Base-by-base conservation (phyloP, 2,888 invertebrate species). In the Dromius quadrimaculatus region DNA sequence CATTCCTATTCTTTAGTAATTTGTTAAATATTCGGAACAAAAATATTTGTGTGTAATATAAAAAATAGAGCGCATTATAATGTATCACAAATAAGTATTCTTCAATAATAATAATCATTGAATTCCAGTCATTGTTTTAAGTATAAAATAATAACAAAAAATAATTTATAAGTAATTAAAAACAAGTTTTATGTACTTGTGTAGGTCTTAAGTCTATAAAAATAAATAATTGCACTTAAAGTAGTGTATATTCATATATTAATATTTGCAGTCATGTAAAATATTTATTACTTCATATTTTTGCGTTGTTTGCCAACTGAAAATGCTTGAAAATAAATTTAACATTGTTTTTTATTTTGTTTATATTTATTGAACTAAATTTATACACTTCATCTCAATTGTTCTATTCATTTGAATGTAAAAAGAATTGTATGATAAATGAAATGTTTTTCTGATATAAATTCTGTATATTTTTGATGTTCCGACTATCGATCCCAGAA, bases 101-200 rank as follows among this genome's bases (percentile, higher is more conserved):
- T 36, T 36, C 36, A 11, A 2, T 8, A 36, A n/a, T 11, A 36
- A 11, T 36, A 36, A 9, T 11, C 11, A 8, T 36, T 15, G 41
- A 13, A 57, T 57, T n/a, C 19, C 57, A 45, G 63, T 63, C 63
- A 63, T 63, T 45, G 63, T 63, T 23, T 13, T 19, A 17, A 57
- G 32, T 32, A 17, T 9, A 32, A 28, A 54, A 43, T 17, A 6
- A 43, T 54, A 22, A 28, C 1, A 13, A 22, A 11, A 54, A 5
- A 20, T 63, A 63, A 63, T 22, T 41, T 63, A 63, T 43, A 41
- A 41, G 23, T 63, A 63, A 57, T 57, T 15, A 57, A 57, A 57
- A 63, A 28, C 63, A 41, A 63, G 63, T 63, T 62, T 62, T 62
- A 19, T 36, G 23, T 23, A 64, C 50, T 64, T 64, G 32, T 62